Evolutionary conservation across 2,888 invertebrate genomes (phyloP).

Genomic region (Pinctada fucata): DNA sequence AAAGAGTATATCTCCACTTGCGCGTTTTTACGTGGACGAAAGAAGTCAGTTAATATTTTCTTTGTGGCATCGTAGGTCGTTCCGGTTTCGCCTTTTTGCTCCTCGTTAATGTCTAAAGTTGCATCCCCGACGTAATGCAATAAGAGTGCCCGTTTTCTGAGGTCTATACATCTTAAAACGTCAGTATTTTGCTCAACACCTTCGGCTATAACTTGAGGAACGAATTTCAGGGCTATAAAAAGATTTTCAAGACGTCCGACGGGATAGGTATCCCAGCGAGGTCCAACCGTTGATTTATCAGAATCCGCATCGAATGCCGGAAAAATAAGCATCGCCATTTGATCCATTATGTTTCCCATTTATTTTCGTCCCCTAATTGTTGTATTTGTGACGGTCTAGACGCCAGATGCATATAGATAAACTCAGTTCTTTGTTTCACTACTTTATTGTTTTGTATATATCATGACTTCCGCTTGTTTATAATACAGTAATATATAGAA

Average conservation of each 20-base stretch:
- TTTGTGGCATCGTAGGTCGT: conserved; percentile 30
- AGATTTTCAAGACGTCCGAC: conserved; percentile 1
- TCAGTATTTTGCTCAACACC: background rate
- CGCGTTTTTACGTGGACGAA: conserved; percentile 36
- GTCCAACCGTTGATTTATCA: background rate
- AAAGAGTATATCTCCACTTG: conserved; percentile 48
- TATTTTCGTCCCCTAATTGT: background rate
- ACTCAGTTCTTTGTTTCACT: too few relatives aligned
- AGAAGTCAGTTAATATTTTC: conserved; percentile 31
- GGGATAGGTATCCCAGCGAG: background rate
- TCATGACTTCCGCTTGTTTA: too few relatives aligned
- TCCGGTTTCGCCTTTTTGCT: conserved; percentile 29
- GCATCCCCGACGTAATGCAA: background rate
- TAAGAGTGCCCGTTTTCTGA: background rate
- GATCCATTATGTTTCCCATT: background rate
- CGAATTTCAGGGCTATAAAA: conserved; percentile 1
- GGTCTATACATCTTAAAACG: background rate
- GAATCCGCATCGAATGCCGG: background rate
- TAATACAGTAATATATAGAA: too few relatives aligned
- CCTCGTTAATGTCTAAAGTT: conserved; percentile 41
- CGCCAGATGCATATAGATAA: too few relatives aligned
- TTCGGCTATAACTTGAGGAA: background rate
- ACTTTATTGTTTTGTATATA: too few relatives aligned
- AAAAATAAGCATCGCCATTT: background rate
- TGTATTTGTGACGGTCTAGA: too few relatives aligned